These are phyloP conservation scores for Gopherus evgoodei DNA, from an alignment of 2,113 vertebrate genomes.

Conservation along the genomic window DNA sequence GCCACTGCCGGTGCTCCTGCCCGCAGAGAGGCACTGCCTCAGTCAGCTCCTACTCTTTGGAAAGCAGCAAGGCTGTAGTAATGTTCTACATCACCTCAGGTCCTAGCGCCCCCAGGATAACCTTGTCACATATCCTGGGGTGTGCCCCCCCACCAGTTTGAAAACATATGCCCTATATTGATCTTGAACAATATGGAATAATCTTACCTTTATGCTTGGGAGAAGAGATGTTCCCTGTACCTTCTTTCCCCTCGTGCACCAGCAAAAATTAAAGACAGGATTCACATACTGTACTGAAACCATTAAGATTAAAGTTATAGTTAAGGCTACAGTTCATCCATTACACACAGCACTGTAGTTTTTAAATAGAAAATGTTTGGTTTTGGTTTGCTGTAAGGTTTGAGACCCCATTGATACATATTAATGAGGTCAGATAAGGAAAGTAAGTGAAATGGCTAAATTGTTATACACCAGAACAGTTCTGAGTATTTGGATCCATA, in stretches of 20 bases:
- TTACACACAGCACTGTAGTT: background rate
- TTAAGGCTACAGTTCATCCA: background rate
- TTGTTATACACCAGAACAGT: background rate
- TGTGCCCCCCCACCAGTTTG: too few species aligned
- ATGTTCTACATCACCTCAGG: too few species aligned
- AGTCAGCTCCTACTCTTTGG: too few species aligned
- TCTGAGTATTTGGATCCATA: background rate
- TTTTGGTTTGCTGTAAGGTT: background rate
- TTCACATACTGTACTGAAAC: background rate
- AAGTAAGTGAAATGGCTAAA: background rate
- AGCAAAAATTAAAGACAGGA: too few species aligned
- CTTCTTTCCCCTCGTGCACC: background rate
- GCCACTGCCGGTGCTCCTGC: too few species aligned
- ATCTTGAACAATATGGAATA: background rate
- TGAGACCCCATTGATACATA: background rate
- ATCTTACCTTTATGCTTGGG: background rate
- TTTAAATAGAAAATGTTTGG: background rate
- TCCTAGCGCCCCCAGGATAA: too few species aligned
- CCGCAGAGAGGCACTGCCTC: too few species aligned
- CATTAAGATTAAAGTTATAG: background rate
- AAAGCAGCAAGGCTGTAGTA: too few species aligned
- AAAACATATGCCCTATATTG: background rate
- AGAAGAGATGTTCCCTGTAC: background rate
- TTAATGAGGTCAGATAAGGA: background rate
- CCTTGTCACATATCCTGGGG: too few species aligned